Base-by-base conservation (phyloP, 1,140 invertebrate species). In the Drosophila neocordata region DNA sequence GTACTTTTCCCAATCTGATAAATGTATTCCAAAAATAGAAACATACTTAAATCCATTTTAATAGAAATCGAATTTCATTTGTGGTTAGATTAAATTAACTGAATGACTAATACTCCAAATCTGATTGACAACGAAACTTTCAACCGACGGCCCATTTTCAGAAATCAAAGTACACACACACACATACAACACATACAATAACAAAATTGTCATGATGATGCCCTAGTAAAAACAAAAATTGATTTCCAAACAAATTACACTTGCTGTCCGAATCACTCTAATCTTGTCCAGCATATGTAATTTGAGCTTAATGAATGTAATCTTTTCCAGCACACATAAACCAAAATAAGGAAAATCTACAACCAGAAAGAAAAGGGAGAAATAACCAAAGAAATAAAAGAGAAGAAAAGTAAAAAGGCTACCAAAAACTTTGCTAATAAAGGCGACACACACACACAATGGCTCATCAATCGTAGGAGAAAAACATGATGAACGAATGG, bases 221-320 rank as follows among this genome's bases (percentile, higher is more conserved):
- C 41, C 59, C 59, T 58, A 59, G 41, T 59, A 66, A 65, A 74
- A 65, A 57, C 67, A 44, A 61, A 69, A 77, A 85, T 68, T 73
- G 69, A 73, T 85, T 80, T 80, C 52, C 27, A 44, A 48, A 79
- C 70, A 62, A 73, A 69, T 34, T 22, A 64, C 37, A 20, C 15
- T 53, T 15, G 8, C 35, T 41, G 57, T 38, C 57, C 15, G 37
- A 37, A 5, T 38, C 35, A 27, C 62, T 58, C 13, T 66, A 77
- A 66, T 70, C 58, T 62, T 1, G 35, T 63, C 37, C 57, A 53
- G 35, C 56, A 67, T 31, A n/a, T 38, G 77, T 68, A 76, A 76
- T 68, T 59, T 76, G 80, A 84, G 66, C 65, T 67, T 81, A 87
- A 85, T 85, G 77, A 87, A 81, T 66, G 77, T 76, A 81, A 81